phyloP scores from a whole-genome alignment of 1,140 invertebrate genomes.

The Notospermus geniculatus region DNA sequence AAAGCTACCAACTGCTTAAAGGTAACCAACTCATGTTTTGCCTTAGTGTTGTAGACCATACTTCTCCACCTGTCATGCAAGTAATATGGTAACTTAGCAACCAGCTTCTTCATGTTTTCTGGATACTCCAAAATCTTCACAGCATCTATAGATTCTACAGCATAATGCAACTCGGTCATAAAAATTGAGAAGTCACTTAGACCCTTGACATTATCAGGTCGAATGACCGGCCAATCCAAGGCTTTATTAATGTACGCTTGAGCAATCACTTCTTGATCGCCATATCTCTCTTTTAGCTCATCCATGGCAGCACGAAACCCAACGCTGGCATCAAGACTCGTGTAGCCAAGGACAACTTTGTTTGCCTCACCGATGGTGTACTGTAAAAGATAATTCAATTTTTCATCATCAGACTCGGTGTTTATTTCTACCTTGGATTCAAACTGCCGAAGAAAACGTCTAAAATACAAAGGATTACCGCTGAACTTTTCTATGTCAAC shows the following conservation, averaged over 20 bases:
- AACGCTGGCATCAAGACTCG: too few relatives aligned
- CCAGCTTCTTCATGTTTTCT: neutral
- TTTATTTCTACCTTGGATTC: too few relatives aligned
- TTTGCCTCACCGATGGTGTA: too few relatives aligned
- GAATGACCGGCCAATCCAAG: neutral
- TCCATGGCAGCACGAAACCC: too few relatives aligned
- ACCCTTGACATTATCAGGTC: neutral
- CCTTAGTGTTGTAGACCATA: neutral
- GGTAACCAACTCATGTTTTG: neutral
- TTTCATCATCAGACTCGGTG: too few relatives aligned
- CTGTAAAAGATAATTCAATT: too few relatives aligned
- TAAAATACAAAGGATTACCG: too few relatives aligned
- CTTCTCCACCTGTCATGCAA: neutral
- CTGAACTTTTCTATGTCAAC: too few relatives aligned
- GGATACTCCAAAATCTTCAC: neutral
- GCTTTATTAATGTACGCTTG: neutral
- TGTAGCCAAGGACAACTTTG: too few relatives aligned
- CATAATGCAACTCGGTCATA: neutral
- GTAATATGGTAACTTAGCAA: neutral
- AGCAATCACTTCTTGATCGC: neutral
- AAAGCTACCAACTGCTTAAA: neutral
- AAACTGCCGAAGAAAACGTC: too few relatives aligned
- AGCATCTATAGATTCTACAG: neutral
- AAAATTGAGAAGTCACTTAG: slow-evolving; percentile 1
- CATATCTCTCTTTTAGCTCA: neutral